A percentile compares a stretch with the other conserved stretches of the same genome.
These are phyloP conservation scores for human (Homo sapiens) DNA, from an alignment of 2,113 vertebrate genomes.

Conservation along the genomic window DNA sequence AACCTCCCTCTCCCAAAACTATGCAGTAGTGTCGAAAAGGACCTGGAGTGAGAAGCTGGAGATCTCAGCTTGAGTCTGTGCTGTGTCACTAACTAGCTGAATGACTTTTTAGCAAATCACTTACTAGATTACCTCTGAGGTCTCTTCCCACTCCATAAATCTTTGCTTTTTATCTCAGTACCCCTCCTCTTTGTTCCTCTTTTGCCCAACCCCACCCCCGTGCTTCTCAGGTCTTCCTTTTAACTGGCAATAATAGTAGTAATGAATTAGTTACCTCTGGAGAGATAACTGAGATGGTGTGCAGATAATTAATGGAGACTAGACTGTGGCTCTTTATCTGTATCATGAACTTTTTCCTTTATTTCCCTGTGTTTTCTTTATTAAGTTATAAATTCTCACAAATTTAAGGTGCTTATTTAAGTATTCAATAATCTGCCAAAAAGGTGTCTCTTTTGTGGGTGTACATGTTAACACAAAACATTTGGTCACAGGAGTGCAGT, in stretches of 20 bases:
- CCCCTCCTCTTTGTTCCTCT: constrained; percentile 43
- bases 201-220: neutral
- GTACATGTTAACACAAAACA: constrained; percentile 20
- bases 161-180: constrained; percentile 68
- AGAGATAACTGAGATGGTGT: constrained; percentile 45
- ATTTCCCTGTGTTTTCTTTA: neutral
- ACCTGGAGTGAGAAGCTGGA: neutral
- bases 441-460: constrained; percentile 21
- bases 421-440: constrained; percentile 20
- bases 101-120: constrained; percentile 72
- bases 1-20: neutral
- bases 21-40: neutral
- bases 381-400: constrained; percentile 26
- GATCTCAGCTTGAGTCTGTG: constrained; percentile 59
- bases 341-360: constrained; percentile 1
- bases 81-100: constrained; percentile 71
- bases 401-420: constrained; percentile 10
- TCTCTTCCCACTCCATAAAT: constrained; percentile 78
- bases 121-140: constrained; percentile 73
- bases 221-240: constrained; percentile 60
- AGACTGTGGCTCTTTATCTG: constrained; percentile 49
- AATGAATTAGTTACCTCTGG: constrained; percentile 73
- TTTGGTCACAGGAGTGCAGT: constrained; percentile 33
- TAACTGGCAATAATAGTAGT: constrained; percentile 66
- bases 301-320: constrained; percentile 53